phyloP scores from a whole-genome alignment of 2,797 vertebrate species.

The Pitangus sulphuratus region DNA sequence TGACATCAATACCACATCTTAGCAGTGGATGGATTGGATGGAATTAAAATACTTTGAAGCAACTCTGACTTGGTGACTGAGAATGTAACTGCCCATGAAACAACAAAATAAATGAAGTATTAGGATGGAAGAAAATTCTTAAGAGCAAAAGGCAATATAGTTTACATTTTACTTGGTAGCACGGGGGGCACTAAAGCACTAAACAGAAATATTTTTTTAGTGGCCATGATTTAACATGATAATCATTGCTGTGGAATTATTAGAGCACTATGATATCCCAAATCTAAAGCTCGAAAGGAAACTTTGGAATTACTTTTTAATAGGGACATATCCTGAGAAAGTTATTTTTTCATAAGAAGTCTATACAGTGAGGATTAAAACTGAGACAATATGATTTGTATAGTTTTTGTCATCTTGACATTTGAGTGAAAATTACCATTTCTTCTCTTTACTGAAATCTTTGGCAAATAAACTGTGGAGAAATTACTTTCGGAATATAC shows the following conservation, averaged over 20 bases:
- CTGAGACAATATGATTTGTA: neutral
- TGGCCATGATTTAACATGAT: neutral
- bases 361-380: neutral
- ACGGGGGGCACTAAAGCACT: neutral
- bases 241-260: neutral
- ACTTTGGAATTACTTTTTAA: constrained; percentile 19
- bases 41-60: constrained; percentile 10
- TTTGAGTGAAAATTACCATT: neutral
- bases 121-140: constrained; percentile 21
- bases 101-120: neutral
- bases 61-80: neutral
- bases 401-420: neutral
- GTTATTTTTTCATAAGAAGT: neutral
- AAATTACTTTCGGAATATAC: neutral
- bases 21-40: neutral
- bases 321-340: neutral
- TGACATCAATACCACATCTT: constrained; percentile 42
- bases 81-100: constrained; percentile 15
- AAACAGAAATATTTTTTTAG: neutral
- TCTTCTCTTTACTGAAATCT: neutral
- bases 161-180: constrained; percentile 51
- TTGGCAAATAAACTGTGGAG: neutral
- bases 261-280: neutral
- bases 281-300: neutral
- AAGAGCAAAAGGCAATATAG: neutral